Evolutionary conservation across 2,113 vertebrate genomes (phyloP).

Genomic region (Natator depressus): DNA sequence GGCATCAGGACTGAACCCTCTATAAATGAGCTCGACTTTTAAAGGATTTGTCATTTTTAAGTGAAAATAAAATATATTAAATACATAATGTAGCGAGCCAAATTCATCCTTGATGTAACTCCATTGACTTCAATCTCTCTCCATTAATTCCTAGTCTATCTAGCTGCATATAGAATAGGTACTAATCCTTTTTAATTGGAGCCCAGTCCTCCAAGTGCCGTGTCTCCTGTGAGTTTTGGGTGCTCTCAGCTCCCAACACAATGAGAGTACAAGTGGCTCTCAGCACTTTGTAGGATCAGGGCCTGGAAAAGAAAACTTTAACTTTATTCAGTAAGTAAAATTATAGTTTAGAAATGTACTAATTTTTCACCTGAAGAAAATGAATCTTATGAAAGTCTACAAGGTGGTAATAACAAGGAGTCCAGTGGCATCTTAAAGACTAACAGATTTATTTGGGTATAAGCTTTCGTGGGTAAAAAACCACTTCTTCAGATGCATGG

Average conservation of each 20-base stretch:
- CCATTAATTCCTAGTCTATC: not conserved
- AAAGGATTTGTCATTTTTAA: not conserved
- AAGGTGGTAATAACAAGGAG: conserved; percentile 29
- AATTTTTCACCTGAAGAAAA: conserved; percentile 66
- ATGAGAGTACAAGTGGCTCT: not conserved
- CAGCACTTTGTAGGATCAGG: conserved; percentile 31
- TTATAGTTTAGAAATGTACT: conserved; percentile 48
- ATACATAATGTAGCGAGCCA: conserved; percentile 1
- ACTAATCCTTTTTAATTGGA: not conserved
- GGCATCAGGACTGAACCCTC: not conserved
- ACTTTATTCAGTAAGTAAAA: conserved; percentile 74
- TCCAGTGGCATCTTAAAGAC: too few relatives aligned
- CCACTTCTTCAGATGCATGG: too few relatives aligned
- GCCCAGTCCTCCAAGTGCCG: not conserved
- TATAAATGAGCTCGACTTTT: not conserved
- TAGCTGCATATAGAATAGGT: not conserved
- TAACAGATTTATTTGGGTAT: too few relatives aligned
- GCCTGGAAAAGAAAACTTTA: conserved; percentile 64
- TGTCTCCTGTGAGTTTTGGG: not conserved
- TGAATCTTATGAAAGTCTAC: conserved; percentile 60
- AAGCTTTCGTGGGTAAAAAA: too few relatives aligned
- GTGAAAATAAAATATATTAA: conserved; percentile 15
- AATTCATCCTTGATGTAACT: not conserved
- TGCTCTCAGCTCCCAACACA: not conserved
- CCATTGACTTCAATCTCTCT: fast-evolving